phyloP scores from a whole-genome alignment of 2,888 invertebrate species.

The Elysia crispata region DNA sequence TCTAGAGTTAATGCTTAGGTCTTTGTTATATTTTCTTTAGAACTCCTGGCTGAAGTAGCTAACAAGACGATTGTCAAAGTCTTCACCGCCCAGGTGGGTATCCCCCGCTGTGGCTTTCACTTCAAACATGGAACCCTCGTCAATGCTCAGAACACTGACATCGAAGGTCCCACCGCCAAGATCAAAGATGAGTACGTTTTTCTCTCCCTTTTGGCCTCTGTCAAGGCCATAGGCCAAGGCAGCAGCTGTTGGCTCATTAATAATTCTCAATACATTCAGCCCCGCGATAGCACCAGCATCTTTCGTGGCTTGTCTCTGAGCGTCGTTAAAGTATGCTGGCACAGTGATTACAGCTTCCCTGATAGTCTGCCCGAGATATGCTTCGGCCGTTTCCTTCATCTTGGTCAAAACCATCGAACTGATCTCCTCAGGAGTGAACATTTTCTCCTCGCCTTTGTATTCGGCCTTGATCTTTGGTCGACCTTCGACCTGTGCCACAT shows the following conservation, averaged over 20 bases:
- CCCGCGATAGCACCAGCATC: constrained; percentile 78
- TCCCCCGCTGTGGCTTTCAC: constrained; percentile 89
- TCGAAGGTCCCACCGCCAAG: constrained; percentile 84
- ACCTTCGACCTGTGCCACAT: constrained; percentile 60
- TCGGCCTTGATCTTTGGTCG: constrained; percentile 70
- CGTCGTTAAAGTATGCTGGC: constrained; percentile 76
- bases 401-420: constrained; percentile 93
- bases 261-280: constrained; percentile 79
- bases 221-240: constrained; percentile 78
- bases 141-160: constrained; percentile 79
- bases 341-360: constrained; percentile 74
- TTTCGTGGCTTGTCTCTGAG: constrained; percentile 82
- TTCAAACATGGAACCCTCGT: constrained; percentile 84
- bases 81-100: constrained; percentile 87
- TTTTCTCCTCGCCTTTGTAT: constrained; percentile 88
- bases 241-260: constrained; percentile 81
- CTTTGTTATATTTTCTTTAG: constrained; percentile 83
- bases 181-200: constrained; percentile 81
- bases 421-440: constrained; percentile 92
- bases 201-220: constrained; percentile 76
- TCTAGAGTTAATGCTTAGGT: constrained; percentile 83
- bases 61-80: constrained; percentile 88
- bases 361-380: constrained; percentile 81
- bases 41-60: constrained; percentile 88
- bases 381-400: constrained; percentile 84